phyloP scores from a whole-genome alignment of 2,888 invertebrate species.

The Mycalesis mineus region DNA sequence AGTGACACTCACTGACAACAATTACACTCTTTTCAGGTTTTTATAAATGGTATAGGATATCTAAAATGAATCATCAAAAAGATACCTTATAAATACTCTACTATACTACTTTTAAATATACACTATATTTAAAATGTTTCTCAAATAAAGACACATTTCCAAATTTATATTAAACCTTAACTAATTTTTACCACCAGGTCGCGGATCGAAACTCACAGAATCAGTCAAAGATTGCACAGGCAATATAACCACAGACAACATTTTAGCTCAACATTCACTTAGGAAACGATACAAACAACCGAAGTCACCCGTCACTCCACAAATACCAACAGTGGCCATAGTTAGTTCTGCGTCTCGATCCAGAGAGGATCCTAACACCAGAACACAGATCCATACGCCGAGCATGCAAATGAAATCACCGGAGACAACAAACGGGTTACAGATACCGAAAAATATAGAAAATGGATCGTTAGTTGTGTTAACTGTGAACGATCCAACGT shows the following conservation, averaged over 20 bases:
- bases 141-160: too few species aligned
- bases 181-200: conserved; percentile 40
- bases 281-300: conserved; percentile 25
- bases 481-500: conserved; percentile 62
- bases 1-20: too few species aligned
- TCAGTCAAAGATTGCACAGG: conserved; percentile 30
- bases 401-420: conserved; percentile 29
- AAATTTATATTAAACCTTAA: neutral
- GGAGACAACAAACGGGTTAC: conserved; percentile 30
- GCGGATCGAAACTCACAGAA: conserved; percentile 46
- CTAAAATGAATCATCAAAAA: too few species aligned
- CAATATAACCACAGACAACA: conserved; percentile 48
- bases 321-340: conserved; percentile 10
- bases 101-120: too few species aligned
- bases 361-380: conserved; percentile 15
- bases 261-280: conserved; percentile 41
- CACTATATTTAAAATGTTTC: too few species aligned
- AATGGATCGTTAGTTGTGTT: conserved; percentile 63
- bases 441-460: conserved; percentile 57
- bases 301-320: conserved; percentile 2
- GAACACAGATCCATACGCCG: conserved; percentile 30
- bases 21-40: too few species aligned
- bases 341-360: neutral
- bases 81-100: too few species aligned
- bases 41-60: too few species aligned